A percentile compares a stretch with the other conserved stretches of the same genome.
These are phyloP conservation scores for Eupithecia subfuscata DNA, from an alignment of 2,888 invertebrate species.

Conservation along the genomic window DNA sequence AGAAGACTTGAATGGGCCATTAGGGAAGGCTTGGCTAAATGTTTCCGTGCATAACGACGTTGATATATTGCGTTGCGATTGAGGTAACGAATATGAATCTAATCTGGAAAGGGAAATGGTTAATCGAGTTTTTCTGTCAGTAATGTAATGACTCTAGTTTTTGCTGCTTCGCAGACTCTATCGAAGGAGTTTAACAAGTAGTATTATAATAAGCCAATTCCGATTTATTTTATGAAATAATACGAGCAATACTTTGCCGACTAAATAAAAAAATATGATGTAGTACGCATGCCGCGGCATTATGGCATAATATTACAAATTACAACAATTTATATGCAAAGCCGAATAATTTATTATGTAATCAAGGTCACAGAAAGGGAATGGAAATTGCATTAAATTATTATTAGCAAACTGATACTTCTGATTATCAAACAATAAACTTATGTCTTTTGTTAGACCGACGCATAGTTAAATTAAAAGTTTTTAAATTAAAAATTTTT, in stretches of 20 bases:
- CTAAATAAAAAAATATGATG: background rate
- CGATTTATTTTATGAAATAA: background rate
- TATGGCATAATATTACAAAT: constrained; percentile 14
- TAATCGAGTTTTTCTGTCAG: constrained; percentile 38
- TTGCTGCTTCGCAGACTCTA: background rate
- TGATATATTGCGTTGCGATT: constrained; percentile 58
- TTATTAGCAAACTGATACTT: constrained; percentile 13
- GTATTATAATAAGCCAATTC: background rate
- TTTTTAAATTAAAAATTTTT: too few relatives aligned
- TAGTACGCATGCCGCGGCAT: background rate
- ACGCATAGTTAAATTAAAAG: background rate
- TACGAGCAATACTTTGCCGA: background rate
- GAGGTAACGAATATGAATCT: constrained; percentile 51
- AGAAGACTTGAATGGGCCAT: constrained; percentile 71
- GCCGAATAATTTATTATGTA: constrained; percentile 16
- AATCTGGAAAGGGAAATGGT: constrained; percentile 51
- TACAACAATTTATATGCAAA: constrained; percentile 21
- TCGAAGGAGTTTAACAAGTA: background rate
- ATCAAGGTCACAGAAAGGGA: constrained; percentile 18
- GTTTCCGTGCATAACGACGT: constrained; percentile 58
- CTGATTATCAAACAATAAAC: background rate
- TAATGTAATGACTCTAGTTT: constrained; percentile 23
- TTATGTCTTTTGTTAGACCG: background rate
- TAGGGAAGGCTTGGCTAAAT: constrained; percentile 63
- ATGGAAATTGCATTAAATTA: constrained; percentile 19